phyloP scores from a whole-genome alignment of 2,888 invertebrate genomes.

The Drosophila testacea region DNA sequence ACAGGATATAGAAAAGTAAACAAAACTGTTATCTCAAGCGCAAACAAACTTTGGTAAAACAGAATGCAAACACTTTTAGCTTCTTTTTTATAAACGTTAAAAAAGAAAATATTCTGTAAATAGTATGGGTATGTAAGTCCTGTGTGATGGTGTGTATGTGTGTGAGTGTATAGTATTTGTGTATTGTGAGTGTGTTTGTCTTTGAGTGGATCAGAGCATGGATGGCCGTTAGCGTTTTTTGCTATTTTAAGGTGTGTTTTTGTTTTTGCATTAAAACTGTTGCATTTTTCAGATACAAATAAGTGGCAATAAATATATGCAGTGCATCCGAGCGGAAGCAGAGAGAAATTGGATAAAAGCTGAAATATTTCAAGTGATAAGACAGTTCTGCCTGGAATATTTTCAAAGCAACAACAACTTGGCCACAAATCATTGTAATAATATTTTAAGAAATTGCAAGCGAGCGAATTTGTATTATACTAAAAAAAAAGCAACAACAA shows the following conservation, averaged over 20 bases:
- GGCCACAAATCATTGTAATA: not conserved
- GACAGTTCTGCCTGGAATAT: not conserved
- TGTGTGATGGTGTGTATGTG: not conserved
- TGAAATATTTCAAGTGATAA: constrained; percentile 45
- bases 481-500: not conserved
- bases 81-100: constrained; percentile 44
- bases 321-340: constrained; percentile 33
- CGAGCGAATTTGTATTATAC: not conserved
- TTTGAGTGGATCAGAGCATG: constrained; percentile 34
- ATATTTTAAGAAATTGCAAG: constrained; percentile 3
- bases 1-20: constrained; percentile 38
- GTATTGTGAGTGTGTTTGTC: constrained; percentile 14
- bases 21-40: constrained; percentile 49
- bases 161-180: constrained; percentile 12
- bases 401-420: not conserved
- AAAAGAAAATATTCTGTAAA: constrained; percentile 51
- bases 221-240: constrained; percentile 39
- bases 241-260: constrained; percentile 36
- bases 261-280: constrained; percentile 51
- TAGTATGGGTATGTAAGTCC: constrained; percentile 19
- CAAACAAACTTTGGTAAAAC: constrained; percentile 57
- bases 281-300: constrained; percentile 53
- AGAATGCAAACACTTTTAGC: constrained; percentile 52
- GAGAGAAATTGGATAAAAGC: constrained; percentile 29
- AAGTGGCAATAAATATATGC: constrained; percentile 54